Evolutionary conservation across 2,797 vertebrate genomes (phyloP).

Genomic region (Mallotus villosus): DNA sequence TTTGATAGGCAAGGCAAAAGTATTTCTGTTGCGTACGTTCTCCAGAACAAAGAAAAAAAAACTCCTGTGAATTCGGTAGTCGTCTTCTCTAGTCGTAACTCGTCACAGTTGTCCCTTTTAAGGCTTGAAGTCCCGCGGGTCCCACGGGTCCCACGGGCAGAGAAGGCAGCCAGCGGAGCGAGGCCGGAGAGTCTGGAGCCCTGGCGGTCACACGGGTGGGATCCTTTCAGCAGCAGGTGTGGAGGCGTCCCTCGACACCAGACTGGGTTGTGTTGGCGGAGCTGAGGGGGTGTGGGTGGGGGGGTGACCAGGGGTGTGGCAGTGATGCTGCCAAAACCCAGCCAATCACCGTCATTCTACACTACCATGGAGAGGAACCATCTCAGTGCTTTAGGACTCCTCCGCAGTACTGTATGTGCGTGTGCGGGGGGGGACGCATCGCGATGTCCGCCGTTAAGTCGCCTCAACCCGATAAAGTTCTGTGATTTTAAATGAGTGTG

Average conservation of each 20-base stretch:
- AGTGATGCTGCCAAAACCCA: not conserved
- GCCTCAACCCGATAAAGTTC: constrained; percentile 46
- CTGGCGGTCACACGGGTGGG: not conserved
- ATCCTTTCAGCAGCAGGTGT: constrained; percentile 30
- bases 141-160: constrained; percentile 12
- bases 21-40: constrained; percentile 29
- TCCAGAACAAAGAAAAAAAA: not conserved
- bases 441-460: not conserved
- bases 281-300: not conserved
- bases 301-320: too few relatives aligned
- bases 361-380: constrained; percentile 44
- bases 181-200: not conserved
- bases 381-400: constrained; percentile 63
- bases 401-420: constrained; percentile 47
- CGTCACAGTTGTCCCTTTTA: not conserved
- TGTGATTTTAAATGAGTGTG: constrained; percentile 40
- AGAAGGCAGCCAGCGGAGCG: constrained; percentile 14
- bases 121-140: not conserved
- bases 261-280: constrained; percentile 51
- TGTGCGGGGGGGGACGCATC: too few relatives aligned
- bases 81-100: not conserved
- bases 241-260: constrained; percentile 40
- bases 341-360: too few relatives aligned
- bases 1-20: constrained; percentile 49
- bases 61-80: not conserved